Evolutionary conservation across 2,888 invertebrate species (phyloP).

Genomic region (Cerceris ruficornis): DNA sequence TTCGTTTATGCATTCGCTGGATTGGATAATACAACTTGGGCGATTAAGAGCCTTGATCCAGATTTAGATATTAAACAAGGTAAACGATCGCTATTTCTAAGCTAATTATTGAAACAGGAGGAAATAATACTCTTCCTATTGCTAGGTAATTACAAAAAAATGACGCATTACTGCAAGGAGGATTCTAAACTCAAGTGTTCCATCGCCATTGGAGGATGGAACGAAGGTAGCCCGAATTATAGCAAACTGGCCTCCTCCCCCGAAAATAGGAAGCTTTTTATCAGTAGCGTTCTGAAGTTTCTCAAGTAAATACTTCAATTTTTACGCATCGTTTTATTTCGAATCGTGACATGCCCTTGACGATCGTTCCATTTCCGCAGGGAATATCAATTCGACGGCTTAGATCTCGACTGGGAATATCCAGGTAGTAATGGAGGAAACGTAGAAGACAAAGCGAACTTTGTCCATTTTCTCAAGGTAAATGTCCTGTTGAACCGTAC

Average conservation of each 20-base stretch:
- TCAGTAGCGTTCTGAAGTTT: conserved; percentile 87
- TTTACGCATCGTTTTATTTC: not conserved
- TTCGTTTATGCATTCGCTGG: conserved; percentile 92
- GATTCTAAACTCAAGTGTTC: conserved; percentile 88
- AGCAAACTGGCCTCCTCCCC: conserved; percentile 87
- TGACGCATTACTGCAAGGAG: conserved; percentile 86
- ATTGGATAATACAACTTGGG: conserved; percentile 85
- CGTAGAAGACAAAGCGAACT: conserved; percentile 89
- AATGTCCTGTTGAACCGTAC: not conserved
- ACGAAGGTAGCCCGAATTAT: conserved; percentile 91
- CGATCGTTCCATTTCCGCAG: conserved; percentile 78
- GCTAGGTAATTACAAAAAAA: conserved; percentile 84
- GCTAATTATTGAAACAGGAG: not conserved
- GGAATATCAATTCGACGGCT: conserved; percentile 88
- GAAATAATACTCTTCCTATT: conserved; percentile 4
- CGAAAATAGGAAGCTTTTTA: conserved; percentile 86
- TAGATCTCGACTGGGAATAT: conserved; percentile 94
- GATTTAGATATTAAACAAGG: conserved; percentile 91
- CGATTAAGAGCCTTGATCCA: conserved; percentile 89
- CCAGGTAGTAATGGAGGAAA: conserved; percentile 89
- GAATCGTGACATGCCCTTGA: not conserved
- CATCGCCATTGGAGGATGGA: conserved; percentile 95
- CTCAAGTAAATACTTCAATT: conserved; percentile 83
- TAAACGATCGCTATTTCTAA: conserved; percentile 64
- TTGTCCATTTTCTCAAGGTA: conserved; percentile 89